Evolutionary conservation across 2,888 invertebrate genomes (phyloP).

Genomic region (Drosophila nigricruria): DNA sequence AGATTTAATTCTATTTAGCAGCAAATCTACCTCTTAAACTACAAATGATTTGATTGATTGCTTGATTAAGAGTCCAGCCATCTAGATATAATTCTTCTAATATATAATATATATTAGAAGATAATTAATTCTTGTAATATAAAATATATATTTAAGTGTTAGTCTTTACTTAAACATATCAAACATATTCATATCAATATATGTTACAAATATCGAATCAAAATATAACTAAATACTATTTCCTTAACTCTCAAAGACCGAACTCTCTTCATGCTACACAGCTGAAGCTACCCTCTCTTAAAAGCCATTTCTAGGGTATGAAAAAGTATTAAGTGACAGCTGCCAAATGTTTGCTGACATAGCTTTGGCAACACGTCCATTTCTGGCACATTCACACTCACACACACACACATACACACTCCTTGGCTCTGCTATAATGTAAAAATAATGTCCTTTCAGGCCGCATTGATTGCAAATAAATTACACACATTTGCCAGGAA

Average conservation of each 20-base stretch:
- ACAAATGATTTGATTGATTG: too few species aligned
- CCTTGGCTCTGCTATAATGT: slow-evolving; percentile 58
- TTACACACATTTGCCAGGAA: slow-evolving; percentile 65
- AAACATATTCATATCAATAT: neutral
- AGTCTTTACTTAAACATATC: neutral
- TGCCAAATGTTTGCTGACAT: slow-evolving; percentile 67
- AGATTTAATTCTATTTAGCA: too few species aligned
- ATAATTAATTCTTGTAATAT: too few species aligned
- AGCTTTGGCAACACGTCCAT: slow-evolving; percentile 50
- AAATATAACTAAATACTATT: neutral
- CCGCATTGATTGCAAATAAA: slow-evolving; percentile 80
- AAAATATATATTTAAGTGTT: too few species aligned
- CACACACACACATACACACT: neutral
- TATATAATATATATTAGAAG: too few species aligned
- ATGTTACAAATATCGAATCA: neutral
- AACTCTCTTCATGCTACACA: neutral
- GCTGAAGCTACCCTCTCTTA: neutral
- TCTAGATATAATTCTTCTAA: too few species aligned
- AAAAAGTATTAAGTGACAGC: slow-evolving; percentile 66
- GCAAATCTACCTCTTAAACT: too few species aligned
- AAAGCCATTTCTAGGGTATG: slow-evolving; percentile 26
- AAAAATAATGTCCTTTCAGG: slow-evolving; percentile 76
- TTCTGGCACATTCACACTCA: slow-evolving; percentile 26
- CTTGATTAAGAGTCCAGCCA: too few species aligned
- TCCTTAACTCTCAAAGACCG: neutral